Evolutionary conservation across 2,797 vertebrate genomes (phyloP).

Genomic region (Austrolebias charrua): DNA sequence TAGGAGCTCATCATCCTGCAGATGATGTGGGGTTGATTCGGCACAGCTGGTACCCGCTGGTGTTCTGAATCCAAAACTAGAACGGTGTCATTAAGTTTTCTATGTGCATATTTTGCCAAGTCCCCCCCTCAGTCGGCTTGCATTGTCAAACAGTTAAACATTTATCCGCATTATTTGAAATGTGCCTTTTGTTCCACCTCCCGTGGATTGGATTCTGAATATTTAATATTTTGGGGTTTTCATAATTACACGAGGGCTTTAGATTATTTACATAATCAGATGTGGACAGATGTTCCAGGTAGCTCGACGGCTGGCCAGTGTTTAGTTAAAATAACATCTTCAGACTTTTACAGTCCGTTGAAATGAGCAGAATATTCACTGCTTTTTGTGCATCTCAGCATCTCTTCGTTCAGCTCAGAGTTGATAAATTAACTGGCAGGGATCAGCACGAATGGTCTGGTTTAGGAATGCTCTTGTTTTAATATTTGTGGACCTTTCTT

Average conservation of each 20-base stretch:
- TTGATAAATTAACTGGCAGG: not conserved
- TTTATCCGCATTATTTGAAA: constrained; percentile 47
- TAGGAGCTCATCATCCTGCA: constrained; percentile 26
- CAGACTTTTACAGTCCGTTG: not conserved
- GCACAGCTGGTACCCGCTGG: constrained; percentile 51
- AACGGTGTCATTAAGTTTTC: constrained; percentile 45
- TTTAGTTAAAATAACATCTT: constrained; percentile 14
- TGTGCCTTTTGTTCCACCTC: constrained; percentile 43
- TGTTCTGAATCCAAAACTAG: constrained; percentile 45
- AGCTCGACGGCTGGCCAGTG: not conserved
- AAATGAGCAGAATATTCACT: not conserved
- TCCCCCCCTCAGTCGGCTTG: constrained; percentile 32
- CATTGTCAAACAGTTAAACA: constrained; percentile 47
- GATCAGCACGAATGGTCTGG: not conserved
- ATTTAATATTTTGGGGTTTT: constrained; percentile 6
- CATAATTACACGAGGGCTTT: constrained; percentile 25
- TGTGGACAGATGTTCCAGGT: constrained; percentile 8
- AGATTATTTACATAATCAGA: constrained; percentile 13
- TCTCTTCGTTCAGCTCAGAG: not conserved
- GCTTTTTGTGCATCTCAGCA: not conserved
- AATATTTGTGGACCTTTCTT: not conserved
- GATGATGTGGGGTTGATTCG: constrained; percentile 47
- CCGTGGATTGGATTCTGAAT: constrained; percentile 29
- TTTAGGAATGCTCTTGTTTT: not conserved
- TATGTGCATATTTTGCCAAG: constrained; percentile 38